Percentiles rank a stretch among this genome's conserved stretches.
phyloP scores from a whole-genome alignment of 1,140 invertebrate species.

The Dreissena polymorpha region DNA sequence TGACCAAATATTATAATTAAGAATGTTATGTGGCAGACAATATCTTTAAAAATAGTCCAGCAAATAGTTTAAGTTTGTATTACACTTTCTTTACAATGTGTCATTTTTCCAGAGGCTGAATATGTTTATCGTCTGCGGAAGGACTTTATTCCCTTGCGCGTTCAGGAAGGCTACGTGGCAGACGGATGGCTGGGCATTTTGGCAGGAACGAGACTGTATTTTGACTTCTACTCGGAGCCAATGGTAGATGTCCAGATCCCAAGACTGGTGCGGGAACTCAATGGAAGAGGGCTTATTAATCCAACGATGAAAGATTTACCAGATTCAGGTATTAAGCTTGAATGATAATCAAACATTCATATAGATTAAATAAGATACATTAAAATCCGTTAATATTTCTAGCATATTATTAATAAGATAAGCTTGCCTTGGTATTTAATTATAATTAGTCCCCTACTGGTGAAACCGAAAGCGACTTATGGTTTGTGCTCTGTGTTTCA shows the following conservation, averaged over 20 bases:
- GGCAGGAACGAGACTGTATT: constrained; percentile 74
- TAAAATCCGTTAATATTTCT: background rate
- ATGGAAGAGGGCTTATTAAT: constrained; percentile 62
- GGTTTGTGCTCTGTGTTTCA: too few relatives aligned
- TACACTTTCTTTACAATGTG: too few relatives aligned
- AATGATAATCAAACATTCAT: background rate
- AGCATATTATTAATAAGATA: background rate
- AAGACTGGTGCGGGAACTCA: constrained; percentile 67
- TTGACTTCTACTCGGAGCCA: constrained; percentile 69
- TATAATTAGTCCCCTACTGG: background rate
- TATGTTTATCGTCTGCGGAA: constrained; percentile 74
- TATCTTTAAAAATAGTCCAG: too few relatives aligned
- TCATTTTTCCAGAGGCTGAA: constrained; percentile 71
- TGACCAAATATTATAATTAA: too few relatives aligned
- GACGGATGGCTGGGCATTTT: constrained; percentile 78
- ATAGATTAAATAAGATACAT: background rate
- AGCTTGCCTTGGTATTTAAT: background rate
- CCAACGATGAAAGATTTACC: constrained; percentile 8
- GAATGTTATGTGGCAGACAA: too few relatives aligned
- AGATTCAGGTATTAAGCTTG: background rate
- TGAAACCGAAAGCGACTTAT: too few relatives aligned
- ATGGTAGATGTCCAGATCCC: constrained; percentile 59
- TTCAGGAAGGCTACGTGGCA: constrained; percentile 71
- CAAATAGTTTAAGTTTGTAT: too few relatives aligned
- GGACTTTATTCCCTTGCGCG: constrained; percentile 70